These are phyloP conservation scores for Scatophagus argus DNA, from an alignment of 2,113 vertebrate species.

Conservation along the genomic window DNA sequence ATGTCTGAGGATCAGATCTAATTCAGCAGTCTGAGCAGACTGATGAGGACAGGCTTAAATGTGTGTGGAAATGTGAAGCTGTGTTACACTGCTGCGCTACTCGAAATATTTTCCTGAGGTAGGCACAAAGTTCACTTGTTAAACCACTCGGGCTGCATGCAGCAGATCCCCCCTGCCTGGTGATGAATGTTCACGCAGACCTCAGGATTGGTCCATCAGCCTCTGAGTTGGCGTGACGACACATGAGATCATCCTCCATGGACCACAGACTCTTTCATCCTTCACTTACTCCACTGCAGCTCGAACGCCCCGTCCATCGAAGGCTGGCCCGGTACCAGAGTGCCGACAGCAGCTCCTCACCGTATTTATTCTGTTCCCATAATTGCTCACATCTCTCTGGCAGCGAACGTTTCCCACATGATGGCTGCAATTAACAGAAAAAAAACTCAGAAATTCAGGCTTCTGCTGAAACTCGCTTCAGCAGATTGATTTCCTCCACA, in stretches of 20 bases:
- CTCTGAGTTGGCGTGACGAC: not conserved
- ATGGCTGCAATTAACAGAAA: slow-evolving; percentile 27
- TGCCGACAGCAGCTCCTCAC: slow-evolving; percentile 33
- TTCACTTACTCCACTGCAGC: not conserved
- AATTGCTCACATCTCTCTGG: slow-evolving; percentile 9
- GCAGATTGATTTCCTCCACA: slow-evolving; percentile 11
- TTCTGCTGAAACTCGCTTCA: slow-evolving; percentile 1
- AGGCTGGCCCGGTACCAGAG: not conserved
- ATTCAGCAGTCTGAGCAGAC: too few relatives aligned
- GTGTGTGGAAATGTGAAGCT: too few relatives aligned
- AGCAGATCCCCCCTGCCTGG: too few relatives aligned
- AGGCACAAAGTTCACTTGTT: too few relatives aligned
- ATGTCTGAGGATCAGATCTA: too few relatives aligned
- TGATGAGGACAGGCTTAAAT: too few relatives aligned
- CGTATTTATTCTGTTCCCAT: slow-evolving; percentile 34
- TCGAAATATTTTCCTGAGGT: too few relatives aligned
- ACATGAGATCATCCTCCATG: not conserved
- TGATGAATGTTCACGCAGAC: not conserved
- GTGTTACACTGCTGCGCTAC: too few relatives aligned
- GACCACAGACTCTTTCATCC: not conserved
- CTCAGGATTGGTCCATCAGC: not conserved
- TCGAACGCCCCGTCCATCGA: not conserved
- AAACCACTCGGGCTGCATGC: too few relatives aligned
- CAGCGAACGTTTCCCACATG: slow-evolving; percentile 47
- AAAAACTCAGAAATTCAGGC: not conserved